Evolutionary conservation across 2,113 vertebrate species (phyloP), one percentile per base, ranked within the genome.

Genomic region (Percopsis transmontana): DNA sequence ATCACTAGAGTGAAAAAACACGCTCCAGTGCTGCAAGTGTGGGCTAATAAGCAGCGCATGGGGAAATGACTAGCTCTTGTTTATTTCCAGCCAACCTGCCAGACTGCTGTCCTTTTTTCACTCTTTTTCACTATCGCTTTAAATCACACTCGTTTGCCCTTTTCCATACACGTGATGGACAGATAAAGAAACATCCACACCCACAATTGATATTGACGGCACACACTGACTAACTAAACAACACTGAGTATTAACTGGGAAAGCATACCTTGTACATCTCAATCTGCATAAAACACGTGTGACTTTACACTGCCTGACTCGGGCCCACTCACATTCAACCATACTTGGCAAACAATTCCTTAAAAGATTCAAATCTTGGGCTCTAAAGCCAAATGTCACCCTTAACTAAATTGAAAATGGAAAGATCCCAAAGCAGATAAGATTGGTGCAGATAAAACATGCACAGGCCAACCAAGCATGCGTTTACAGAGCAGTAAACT

Each of bases 361-460:
- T 44, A 15, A 44, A 20, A 23, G 50, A 75, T 57, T 70, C 10
- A 70, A 58, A 63, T 54, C 20, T 67, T 51, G 2, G 15, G n/a
- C 41, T 75, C 44, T 59, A 70, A 73, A 67, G 48, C 62, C 62
- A 62, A 48, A 42, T 20, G 21, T 18, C 40, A 59, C 20, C 21
- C 16, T 67, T 58, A 55, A 74, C 61, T 48, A 48, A 69, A 71
- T 11, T 62, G 68, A 76, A 79, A 65, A 83, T 74, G 70, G 79
- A 87, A 75, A 76, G 85, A 88, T 86, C 77, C 48, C 50, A 77
- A 78, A 79, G 74, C 62, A 55, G 87, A 88, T 88, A 84, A 85
- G 86, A 86, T 88, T 79, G 66, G 60, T 74, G 82, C 70, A 76
- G 87, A 88, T 87, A 87, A 84, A 86, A 86, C 85, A 87, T 87